phyloP scores from a whole-genome alignment of 2,113 vertebrate genomes.

The Anser cygnoides region DNA sequence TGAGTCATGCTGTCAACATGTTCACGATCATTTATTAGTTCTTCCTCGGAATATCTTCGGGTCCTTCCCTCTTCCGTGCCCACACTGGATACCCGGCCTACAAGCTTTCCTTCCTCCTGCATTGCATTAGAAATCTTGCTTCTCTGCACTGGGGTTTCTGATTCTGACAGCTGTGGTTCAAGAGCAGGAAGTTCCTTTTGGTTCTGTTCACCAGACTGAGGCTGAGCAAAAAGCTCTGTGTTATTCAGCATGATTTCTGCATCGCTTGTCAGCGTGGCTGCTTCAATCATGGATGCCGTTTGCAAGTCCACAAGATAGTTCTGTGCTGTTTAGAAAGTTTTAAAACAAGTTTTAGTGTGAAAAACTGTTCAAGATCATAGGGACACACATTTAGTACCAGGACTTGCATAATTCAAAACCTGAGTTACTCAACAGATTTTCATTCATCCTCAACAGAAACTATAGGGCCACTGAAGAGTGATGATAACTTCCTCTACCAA shows the following conservation, averaged over 20 bases:
- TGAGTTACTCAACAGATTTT: neutral
- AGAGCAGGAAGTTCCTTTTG: neutral
- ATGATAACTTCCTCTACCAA: neutral
- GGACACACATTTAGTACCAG: neutral
- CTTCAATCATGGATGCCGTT: neutral
- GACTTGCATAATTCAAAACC: neutral
- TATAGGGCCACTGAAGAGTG: neutral
- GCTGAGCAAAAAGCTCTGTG: conserved; percentile 56
- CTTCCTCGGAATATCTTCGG: neutral
- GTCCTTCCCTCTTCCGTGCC: neutral
- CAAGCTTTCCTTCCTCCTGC: neutral
- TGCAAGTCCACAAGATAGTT: neutral
- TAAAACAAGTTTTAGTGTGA: neutral
- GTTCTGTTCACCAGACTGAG: neutral
- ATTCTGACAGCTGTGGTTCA: neutral
- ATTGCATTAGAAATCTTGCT: neutral
- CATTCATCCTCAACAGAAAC: neutral
- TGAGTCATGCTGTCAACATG: fast-evolving
- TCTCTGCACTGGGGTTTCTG: neutral
- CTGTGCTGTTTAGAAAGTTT: conserved; percentile 23
- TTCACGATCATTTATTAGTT: neutral
- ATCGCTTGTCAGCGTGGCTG: neutral
- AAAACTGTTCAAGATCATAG: neutral
- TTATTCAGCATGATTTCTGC: neutral
- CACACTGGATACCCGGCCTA: neutral